Evolutionary conservation across 2,888 invertebrate genomes (phyloP).

Genomic region (Parapristionchus giblindavisi): DNA sequence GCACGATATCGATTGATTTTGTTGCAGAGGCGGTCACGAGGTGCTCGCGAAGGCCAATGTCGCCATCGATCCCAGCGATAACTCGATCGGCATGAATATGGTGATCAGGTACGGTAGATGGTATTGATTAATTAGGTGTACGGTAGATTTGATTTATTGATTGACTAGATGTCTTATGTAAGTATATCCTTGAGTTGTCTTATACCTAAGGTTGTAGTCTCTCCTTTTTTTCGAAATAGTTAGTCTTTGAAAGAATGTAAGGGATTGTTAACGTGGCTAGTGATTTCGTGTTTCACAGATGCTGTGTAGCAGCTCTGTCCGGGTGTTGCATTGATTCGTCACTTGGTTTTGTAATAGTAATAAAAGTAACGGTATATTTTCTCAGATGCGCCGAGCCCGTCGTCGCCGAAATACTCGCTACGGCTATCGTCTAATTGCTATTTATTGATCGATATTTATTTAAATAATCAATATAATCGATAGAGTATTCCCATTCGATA

Average conservation of each 20-base stretch:
- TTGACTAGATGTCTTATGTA: background rate
- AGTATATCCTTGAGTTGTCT: background rate
- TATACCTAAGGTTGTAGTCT: no score
- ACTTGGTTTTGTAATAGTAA: no score
- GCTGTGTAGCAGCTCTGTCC: no score
- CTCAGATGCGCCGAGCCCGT: conserved; percentile 50
- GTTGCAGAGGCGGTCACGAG: conserved; percentile 78
- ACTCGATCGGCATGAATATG: conserved; percentile 64
- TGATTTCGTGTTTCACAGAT: no score
- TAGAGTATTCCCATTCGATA: conserved; percentile 16
- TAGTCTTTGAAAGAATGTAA: no score
- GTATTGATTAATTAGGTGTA: background rate
- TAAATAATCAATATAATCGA: background rate
- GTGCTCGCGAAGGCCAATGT: conserved; percentile 61
- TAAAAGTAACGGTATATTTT: no score
- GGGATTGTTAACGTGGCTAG: no score
- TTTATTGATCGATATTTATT: conserved; percentile 1
- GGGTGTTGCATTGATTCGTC: no score
- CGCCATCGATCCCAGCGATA: conserved; percentile 63
- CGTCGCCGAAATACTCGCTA: conserved; percentile 51
- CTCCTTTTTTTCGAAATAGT: no score
- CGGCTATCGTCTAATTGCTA: conserved; percentile 50
- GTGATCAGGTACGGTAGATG: conserved; percentile 55
- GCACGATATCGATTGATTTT: background rate
- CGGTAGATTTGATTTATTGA: background rate